These are phyloP conservation scores for Sanderia malayensis DNA, from an alignment of 30 jellyfish, hydroid and myxozoan genomes.

Conservation along the genomic window DNA sequence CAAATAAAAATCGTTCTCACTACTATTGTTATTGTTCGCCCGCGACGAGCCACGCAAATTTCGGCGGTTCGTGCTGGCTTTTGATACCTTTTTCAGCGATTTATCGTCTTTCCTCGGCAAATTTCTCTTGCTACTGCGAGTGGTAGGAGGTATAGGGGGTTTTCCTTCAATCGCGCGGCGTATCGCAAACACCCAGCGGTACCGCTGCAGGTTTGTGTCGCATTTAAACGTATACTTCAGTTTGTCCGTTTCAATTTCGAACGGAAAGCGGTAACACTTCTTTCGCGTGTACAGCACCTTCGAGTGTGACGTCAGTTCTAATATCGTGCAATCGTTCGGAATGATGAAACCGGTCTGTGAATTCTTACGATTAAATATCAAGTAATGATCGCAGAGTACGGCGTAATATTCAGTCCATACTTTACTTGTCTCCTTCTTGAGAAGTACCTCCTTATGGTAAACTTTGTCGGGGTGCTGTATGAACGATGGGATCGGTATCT, in stretches of 20 bases:
- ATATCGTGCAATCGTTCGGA: conserved; percentile 70
- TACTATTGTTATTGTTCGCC: conserved; percentile 12
- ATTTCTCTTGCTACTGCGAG: conserved; percentile 53
- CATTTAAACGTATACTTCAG: conserved; percentile 73
- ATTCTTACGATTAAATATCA: conserved; percentile 71
- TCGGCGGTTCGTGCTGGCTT: neutral
- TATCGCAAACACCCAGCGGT: conserved; percentile 92
- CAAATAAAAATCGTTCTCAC: conserved; percentile 28
- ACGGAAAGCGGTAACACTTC: conserved; percentile 95
- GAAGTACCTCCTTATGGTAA: conserved; percentile 74
- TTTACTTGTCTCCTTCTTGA: conserved; percentile 79
- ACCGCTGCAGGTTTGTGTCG: conserved; percentile 94
- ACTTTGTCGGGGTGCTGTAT: conserved; percentile 44
- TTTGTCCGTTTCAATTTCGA: conserved; percentile 68
- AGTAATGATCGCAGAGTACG: conserved; percentile 44
- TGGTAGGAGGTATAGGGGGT: conserved; percentile 91
- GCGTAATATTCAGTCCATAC: conserved; percentile 96
- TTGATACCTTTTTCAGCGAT: neutral
- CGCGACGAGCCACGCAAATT: neutral
- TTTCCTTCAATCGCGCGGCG: conserved; percentile 78
- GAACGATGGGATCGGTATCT: conserved; percentile 49
- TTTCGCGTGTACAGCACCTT: conserved; percentile 63
- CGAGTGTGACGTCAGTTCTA: conserved; percentile 70
- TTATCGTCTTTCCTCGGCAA: conserved; percentile 47
- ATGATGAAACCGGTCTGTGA: conserved; percentile 50